A percentile compares a stretch with the other conserved stretches of the same genome.
Evolutionary conservation across 2,797 vertebrate genomes (phyloP).

Genomic region (Dallia pectoralis): DNA sequence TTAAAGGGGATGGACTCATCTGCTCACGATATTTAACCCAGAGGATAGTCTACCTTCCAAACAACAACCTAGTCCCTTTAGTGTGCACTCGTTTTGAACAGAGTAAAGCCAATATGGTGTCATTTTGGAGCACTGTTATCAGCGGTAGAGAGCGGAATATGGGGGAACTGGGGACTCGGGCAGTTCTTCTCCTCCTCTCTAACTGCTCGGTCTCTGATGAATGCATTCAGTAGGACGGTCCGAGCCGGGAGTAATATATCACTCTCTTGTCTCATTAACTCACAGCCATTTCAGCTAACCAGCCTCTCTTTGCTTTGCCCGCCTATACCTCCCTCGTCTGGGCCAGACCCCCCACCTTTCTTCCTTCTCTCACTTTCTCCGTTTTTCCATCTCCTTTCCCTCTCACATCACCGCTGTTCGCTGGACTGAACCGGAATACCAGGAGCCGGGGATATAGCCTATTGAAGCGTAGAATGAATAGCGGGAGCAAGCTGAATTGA

Average conservation of each 20-base stretch:
- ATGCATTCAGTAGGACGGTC: constrained; percentile 56
- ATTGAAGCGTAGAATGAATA: constrained; percentile 1
- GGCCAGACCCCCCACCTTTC: not conserved
- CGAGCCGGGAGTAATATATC: constrained; percentile 70
- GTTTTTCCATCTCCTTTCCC: not conserved
- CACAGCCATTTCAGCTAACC: constrained; percentile 51
- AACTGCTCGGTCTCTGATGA: constrained; percentile 54
- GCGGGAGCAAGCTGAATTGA: not conserved
- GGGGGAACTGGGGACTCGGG: constrained; percentile 42
- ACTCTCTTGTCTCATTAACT: constrained; percentile 70
- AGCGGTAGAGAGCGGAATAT: constrained; percentile 17
- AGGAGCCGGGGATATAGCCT: constrained; percentile 9
- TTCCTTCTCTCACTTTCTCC: not conserved
- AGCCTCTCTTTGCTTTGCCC: not conserved
- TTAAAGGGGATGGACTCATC: constrained; percentile 33
- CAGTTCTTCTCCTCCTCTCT: constrained; percentile 21
- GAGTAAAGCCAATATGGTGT: not conserved
- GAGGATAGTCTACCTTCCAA: not conserved
- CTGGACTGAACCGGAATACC: constrained; percentile 40
- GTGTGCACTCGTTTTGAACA: too few relatives aligned
- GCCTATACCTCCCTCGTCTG: not conserved
- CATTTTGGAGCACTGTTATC: not conserved
- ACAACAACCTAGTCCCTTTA: not conserved
- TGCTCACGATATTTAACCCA: constrained; percentile 37
- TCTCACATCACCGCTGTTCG: constrained; percentile 44